phyloP scores from a whole-genome alignment of 2,888 invertebrate genomes.

The Hyposoter dolosus region DNA sequence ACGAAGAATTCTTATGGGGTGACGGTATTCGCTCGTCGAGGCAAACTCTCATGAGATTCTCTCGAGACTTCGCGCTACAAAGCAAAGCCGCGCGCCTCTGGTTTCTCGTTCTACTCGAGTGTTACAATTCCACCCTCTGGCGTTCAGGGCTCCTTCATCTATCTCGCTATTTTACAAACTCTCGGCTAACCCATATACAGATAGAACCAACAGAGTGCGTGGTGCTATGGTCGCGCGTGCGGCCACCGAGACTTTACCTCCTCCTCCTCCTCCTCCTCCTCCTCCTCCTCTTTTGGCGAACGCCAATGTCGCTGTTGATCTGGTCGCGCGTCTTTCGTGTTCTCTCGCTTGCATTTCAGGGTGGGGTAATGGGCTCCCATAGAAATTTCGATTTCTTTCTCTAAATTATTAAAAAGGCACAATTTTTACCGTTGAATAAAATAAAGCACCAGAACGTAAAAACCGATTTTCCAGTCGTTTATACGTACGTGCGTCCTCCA shows the following conservation, averaged over 20 bases:
- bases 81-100: conserved; percentile 77
- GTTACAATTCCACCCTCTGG: conserved; percentile 80
- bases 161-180: conserved; percentile 81
- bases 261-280: neutral
- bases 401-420: neutral
- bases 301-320: neutral
- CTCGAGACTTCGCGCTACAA: conserved; percentile 71
- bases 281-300: conserved; percentile 42
- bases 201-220: conserved; percentile 33
- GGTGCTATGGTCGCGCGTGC: conserved; percentile 36
- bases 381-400: neutral
- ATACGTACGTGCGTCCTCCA: neutral
- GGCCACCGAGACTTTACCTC: neutral
- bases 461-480: neutral
- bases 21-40: conserved; percentile 57
- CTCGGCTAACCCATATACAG: conserved; percentile 43
- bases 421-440: neutral
- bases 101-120: conserved; percentile 69
- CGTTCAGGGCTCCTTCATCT: conserved; percentile 75
- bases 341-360: neutral
- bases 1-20: conserved; percentile 6
- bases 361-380: neutral
- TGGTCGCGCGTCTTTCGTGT: neutral
- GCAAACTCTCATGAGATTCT: conserved; percentile 54
- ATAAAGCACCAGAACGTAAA: neutral